phyloP scores from a whole-genome alignment of 2,113 vertebrate genomes.

The Antechinus flavipes region DNA sequence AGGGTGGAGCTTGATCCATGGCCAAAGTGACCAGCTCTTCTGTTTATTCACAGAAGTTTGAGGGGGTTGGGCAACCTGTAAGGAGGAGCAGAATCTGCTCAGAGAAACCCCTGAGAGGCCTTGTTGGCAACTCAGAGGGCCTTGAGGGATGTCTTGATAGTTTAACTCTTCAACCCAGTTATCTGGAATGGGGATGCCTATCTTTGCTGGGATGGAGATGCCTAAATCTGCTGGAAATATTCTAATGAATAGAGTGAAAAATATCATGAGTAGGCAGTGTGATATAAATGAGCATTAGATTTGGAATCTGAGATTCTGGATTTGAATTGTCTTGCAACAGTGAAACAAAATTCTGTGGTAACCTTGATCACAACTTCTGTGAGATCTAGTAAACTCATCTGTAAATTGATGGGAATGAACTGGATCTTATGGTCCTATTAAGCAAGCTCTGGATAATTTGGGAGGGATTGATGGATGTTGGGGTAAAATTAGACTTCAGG shows the following conservation, averaged over 20 bases:
- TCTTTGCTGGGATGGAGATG: neutral
- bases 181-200: neutral
- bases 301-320: neutral
- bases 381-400: neutral
- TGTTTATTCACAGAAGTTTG: constrained; percentile 54
- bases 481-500: neutral
- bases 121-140: neutral
- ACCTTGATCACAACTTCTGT: neutral
- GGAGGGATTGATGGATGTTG: neutral
- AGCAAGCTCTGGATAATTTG: constrained; percentile 47
- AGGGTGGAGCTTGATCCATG: constrained; percentile 74
- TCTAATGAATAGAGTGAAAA: constrained; percentile 12
- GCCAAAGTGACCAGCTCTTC: constrained; percentile 51
- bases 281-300: neutral
- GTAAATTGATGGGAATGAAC: neutral
- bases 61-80: constrained; percentile 55
- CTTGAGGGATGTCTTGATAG: neutral
- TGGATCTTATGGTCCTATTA: constrained; percentile 25
- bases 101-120: neutral
- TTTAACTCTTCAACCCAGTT: constrained; percentile 43
- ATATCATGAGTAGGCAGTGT: neutral
- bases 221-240: neutral
- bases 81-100: constrained; percentile 36
- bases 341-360: neutral
- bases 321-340: neutral